Evolutionary conservation across 2,797 vertebrate genomes (phyloP).

Genomic region (Acridotheres tristis): DNA sequence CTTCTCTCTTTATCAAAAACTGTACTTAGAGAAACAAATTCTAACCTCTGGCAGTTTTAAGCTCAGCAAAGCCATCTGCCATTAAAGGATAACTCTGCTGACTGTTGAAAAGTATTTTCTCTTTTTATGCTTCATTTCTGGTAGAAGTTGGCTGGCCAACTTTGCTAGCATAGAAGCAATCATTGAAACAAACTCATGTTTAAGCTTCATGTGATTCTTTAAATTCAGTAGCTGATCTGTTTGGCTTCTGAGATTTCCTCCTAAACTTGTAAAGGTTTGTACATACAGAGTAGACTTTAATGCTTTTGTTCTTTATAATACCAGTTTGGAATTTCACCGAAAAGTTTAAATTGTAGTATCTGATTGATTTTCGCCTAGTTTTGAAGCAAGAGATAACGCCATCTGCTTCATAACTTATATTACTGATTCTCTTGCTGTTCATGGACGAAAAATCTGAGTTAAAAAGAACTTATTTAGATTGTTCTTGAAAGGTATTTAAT

Average conservation of each 20-base stretch:
- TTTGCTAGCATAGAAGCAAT: neutral
- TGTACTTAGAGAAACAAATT: neutral
- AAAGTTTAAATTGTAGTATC: neutral
- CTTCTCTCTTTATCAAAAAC: constrained; percentile 11
- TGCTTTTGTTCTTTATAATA: neutral
- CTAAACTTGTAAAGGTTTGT: neutral
- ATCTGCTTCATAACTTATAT: neutral
- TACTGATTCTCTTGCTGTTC: neutral
- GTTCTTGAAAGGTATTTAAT: neutral
- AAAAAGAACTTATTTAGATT: neutral
- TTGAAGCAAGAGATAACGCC: neutral
- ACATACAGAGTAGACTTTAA: neutral
- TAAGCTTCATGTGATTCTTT: neutral
- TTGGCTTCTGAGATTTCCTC: neutral
- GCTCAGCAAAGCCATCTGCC: neutral
- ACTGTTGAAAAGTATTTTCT: neutral
- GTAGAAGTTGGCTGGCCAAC: neutral
- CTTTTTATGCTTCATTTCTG: neutral
- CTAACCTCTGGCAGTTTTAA: neutral
- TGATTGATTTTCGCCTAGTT: neutral
- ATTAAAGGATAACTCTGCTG: neutral
- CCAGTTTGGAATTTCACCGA: neutral
- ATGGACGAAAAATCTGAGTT: neutral
- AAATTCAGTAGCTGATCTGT: neutral
- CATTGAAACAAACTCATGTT: neutral